Conservation (phyloP, 2,797 vertebrate genomes). For the Diplodus sargus region DNA sequence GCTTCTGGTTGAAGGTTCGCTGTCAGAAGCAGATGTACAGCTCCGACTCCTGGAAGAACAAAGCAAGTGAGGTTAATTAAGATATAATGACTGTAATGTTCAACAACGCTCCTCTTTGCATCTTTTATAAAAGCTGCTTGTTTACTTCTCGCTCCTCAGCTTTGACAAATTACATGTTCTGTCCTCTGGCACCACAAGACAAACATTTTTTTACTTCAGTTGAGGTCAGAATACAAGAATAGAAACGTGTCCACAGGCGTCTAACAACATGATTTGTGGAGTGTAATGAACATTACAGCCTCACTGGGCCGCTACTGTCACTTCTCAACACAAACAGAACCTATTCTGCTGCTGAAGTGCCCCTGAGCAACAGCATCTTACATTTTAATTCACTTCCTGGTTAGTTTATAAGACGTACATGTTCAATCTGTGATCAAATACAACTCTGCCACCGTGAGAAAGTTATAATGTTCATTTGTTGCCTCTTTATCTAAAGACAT, state of each 20-base stretch:
- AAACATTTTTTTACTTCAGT: neutral
- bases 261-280: neutral
- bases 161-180: neutral
- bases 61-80: neutral
- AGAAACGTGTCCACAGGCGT: neutral
- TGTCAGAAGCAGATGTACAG: conserved; percentile 80
- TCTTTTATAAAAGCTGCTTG: neutral
- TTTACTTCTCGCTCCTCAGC: neutral
- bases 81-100: neutral
- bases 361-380: neutral
- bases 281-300: conserved; percentile 25
- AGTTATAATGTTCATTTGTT: no score
- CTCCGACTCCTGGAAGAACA: conserved; percentile 71
- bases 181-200: neutral
- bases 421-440: no score
- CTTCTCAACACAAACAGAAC: neutral
- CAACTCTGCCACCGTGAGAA: no score
- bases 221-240: neutral
- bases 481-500: no score
- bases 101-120: neutral
- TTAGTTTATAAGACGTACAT: no score
- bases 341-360: neutral
- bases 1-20: neutral
- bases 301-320: neutral
- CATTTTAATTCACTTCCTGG: no score